Evolutionary conservation across 2,888 invertebrate genomes (phyloP), one percentile per base, ranked within the genome.

Genomic region (Ptilodon capucinus): DNA sequence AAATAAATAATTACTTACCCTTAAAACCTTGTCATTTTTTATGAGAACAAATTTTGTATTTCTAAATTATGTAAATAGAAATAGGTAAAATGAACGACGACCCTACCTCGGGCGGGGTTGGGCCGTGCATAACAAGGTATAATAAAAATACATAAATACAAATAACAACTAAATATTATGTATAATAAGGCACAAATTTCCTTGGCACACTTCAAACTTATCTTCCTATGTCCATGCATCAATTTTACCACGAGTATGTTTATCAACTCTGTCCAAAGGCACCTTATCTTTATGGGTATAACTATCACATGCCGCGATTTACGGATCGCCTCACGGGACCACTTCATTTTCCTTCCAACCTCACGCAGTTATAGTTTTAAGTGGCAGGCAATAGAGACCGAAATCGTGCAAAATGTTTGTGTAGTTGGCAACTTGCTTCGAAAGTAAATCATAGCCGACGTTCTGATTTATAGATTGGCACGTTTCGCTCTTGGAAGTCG

Each of bases 381-480:
- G n/a, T n/a, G 2, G 19, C 13, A 13, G 19, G 38, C 38, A 7
- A 19, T 19, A 38, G 19, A 19, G 38, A 18, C 13, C 19, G 19
- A 18, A 38, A 19, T 38, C 1, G 38, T 13, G 13, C n/a, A 14
- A 14, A 14, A 3, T 38, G 13, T 18, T 3, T 17, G 1, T 18
- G 18, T 16, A 11, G 35, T 16, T 36, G 35, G 13, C 9, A 36
- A 18, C 16, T 11, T 17, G 17, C 6, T 19, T 19, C n/a, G 19
- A 2, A 6, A 38, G 38, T 38, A 19, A 38, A 38, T 38, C 38
- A 38, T 38, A 19, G 19, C 7, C 19, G 13, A 19, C 18, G 19
- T 19, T 9, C n/a, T 38, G 38, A 38, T 38, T 38, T 38, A 38
- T 38, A 19, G 38, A 38, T 19, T 38, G 38, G 38, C 38, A 19